Percentiles rank a stretch among this genome's conserved stretches.
Conservation (phyloP, 1,140 invertebrate genomes). For the Condylostylus longicornis region DNA sequence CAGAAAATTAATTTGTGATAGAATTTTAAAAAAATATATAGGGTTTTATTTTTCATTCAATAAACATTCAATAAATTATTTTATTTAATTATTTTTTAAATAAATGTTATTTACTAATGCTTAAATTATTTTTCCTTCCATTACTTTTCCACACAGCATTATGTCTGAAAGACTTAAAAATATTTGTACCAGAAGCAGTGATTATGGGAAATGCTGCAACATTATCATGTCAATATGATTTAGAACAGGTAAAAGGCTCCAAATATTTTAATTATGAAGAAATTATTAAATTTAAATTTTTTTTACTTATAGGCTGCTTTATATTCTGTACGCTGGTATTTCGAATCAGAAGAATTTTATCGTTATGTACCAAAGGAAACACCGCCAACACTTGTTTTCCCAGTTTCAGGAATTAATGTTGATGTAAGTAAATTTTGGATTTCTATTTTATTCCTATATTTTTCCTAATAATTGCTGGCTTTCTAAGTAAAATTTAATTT, state of each 20-base stretch:
- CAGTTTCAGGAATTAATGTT: conserved; percentile 50
- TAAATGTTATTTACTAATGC: not conserved
- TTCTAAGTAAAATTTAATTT: too few species aligned
- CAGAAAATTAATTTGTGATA: too few species aligned
- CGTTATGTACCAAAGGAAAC: conserved; percentile 52
- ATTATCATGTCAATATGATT: conserved; percentile 63
- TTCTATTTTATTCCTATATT: too few species aligned
- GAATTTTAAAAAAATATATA: not conserved
- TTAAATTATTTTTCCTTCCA: not conserved
- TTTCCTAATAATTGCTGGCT: too few species aligned
- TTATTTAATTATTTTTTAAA: not conserved
- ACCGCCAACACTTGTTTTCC: conserved; percentile 52
- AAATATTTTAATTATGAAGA: not conserved
- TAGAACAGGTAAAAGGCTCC: conserved; percentile 44
- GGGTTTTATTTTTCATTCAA: not conserved
- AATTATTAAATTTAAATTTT: conserved; percentile 4
- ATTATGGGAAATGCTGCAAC: conserved; percentile 52
- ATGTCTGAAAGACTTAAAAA: conserved; percentile 51
- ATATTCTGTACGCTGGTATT: conserved; percentile 74
- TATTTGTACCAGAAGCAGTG: conserved; percentile 57
- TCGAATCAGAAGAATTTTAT: conserved; percentile 63
- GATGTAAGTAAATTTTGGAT: conserved; percentile 50
- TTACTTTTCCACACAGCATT: conserved; percentile 15
- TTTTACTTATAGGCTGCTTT: conserved; percentile 38
- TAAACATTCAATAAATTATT: not conserved